phyloP scores from a whole-genome alignment of 2,797 vertebrate species.

The Scarus forsteni region DNA sequence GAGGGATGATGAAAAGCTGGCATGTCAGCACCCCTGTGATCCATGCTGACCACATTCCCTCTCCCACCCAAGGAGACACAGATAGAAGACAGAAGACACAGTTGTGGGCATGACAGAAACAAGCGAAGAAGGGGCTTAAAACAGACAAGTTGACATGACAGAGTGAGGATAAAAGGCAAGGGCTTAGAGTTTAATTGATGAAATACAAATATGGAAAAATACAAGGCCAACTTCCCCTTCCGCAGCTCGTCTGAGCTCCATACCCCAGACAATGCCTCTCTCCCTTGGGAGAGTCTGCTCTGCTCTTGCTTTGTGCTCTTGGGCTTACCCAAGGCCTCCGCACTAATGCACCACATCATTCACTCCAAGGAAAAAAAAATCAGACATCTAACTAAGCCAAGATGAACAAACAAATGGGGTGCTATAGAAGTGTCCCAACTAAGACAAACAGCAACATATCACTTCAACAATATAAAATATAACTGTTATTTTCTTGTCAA shows the following conservation, averaged over 20 bases:
- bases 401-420: constrained; percentile 6
- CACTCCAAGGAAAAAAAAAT: constrained; percentile 49
- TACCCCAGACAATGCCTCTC: constrained; percentile 61
- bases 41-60: constrained; percentile 38
- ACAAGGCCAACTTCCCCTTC: constrained; percentile 47
- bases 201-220: constrained; percentile 37
- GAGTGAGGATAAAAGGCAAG: constrained; percentile 23
- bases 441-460: constrained; percentile 39
- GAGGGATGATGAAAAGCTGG: constrained; percentile 67
- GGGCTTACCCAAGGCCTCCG: constrained; percentile 64
- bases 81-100: constrained; percentile 18
- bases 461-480: not conserved
- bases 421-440: constrained; percentile 7
- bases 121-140: constrained; percentile 17
- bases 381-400: constrained; percentile 31
- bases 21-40: constrained; percentile 65
- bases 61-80: constrained; percentile 55
- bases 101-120: constrained; percentile 17
- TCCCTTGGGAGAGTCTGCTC: constrained; percentile 57
- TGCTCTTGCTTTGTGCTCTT: constrained; percentile 50
- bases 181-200: constrained; percentile 43
- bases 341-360: constrained; percentile 76
- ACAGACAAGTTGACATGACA: constrained; percentile 16
- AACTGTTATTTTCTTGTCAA: constrained; percentile 38
- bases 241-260: constrained; percentile 60